Evolutionary conservation across 2,113 vertebrate species (phyloP).

Genomic region (Serinus canaria): DNA sequence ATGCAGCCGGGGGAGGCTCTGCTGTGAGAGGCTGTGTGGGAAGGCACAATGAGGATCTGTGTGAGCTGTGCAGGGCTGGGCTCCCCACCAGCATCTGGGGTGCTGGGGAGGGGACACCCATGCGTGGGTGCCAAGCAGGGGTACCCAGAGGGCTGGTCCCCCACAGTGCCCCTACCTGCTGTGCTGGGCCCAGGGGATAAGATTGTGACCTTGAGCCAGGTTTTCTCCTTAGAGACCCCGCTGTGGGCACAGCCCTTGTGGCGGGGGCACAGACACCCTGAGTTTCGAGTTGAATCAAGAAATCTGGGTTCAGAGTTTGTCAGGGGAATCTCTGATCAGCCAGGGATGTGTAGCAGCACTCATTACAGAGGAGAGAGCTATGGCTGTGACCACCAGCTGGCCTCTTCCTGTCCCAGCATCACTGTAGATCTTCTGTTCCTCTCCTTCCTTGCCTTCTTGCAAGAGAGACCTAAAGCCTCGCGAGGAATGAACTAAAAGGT

Average conservation of each 20-base stretch:
- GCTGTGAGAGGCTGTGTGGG: background rate
- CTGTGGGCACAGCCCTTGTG: fast-evolving
- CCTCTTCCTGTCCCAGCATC: background rate
- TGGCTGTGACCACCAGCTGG: background rate
- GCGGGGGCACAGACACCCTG: fast-evolving
- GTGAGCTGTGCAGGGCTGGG: background rate
- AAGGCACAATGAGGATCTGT: background rate
- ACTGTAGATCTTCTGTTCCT: fast-evolving
- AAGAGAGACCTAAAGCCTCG: background rate
- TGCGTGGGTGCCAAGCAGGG: background rate
- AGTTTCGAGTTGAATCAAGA: fast-evolving
- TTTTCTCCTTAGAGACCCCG: background rate
- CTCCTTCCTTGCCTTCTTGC: background rate
- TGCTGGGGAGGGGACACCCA: background rate
- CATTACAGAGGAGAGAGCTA: background rate
- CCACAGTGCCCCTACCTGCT: background rate
- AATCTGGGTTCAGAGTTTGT: background rate
- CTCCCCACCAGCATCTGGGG: background rate
- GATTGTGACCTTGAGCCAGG: slow-evolving; percentile 1
- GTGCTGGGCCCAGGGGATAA: background rate
- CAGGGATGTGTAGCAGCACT: background rate
- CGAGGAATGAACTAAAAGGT: background rate
- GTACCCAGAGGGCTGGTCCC: background rate
- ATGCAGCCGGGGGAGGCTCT: background rate
- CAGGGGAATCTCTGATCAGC: background rate